Evolutionary conservation across 2,888 invertebrate genomes (phyloP), one percentile per base, ranked within the genome.

Genomic region (Euzophera pinguis): DNA sequence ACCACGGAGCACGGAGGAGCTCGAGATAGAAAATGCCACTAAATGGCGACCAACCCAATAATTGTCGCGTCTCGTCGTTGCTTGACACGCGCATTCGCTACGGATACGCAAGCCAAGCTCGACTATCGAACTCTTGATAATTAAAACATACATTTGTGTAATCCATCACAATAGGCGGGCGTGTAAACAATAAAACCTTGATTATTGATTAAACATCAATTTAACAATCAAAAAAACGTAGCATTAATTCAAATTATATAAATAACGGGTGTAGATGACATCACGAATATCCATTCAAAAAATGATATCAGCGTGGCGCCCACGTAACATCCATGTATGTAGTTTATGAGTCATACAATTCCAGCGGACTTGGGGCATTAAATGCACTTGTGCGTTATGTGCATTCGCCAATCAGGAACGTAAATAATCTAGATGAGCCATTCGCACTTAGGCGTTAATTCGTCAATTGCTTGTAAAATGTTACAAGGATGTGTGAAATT

Each of bases 301-400:
- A 73, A 70, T 78, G 72, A 75, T 74, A 73, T 74, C 77, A 74
- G 69, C 62, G 63, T 57, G 57, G 51, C 55, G 56, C 55, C 54
- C 54, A 61, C 72, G 67, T 76, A 69, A 57, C 47, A 51, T 51
- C 58, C 62, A 63, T 66, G 54, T 58, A 60, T 53, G 58, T 53
- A 58, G 57, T 60, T 49, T 32, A 71, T 83, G 81, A 82, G 54
- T 83, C 82, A 81, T 57, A 52, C 62, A 60, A 58, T 62, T 57
- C 53, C 61, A 60, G 57, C 62, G 34, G 34, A 65, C 63, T 61
- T 50, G 56, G 54, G 61, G 64, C 62, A 66, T 70, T 65, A 64
- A 69, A 73, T 75, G 76, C 81, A 81, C 76, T 80, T 80, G 78
- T 65, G 70, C 62, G 72, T 67, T 67, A 80, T 80, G 78, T 65